Percentiles rank a stretch among this genome's conserved stretches.
Conservation (phyloP, 2,888 invertebrate genomes). For the Epinotia nisella region DNA sequence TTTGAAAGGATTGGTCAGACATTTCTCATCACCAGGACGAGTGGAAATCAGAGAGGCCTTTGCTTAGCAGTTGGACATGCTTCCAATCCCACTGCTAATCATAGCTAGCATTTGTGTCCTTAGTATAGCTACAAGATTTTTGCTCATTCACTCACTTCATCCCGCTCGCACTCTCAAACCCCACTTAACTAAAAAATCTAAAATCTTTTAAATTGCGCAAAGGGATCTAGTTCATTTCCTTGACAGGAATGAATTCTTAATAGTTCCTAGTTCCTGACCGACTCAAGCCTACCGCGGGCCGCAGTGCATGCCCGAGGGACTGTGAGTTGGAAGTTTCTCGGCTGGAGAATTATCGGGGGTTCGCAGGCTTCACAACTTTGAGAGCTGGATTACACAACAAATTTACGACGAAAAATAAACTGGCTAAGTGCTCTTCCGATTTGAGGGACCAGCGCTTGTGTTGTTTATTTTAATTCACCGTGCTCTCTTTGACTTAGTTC, state of each 20-base stretch:
- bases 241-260: background rate
- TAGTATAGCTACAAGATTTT: no score
- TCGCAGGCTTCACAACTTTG: slow-evolving; percentile 14
- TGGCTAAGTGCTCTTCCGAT: background rate
- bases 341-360: slow-evolving; percentile 14
- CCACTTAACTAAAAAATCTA: no score
- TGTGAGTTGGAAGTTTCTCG: slow-evolving; percentile 7
- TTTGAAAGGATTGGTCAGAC: no score
- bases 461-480: background rate
- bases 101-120: no score
- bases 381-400: slow-evolving; percentile 20
- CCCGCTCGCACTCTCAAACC: no score
- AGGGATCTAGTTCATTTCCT: background rate
- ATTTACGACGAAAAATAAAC: slow-evolving; percentile 6
- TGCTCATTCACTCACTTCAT: no score
- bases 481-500: no score
- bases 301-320: background rate
- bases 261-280: background rate
- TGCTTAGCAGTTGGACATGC: no score
- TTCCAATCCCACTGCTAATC: no score
- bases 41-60: no score
- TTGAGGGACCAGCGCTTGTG: background rate
- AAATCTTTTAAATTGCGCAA: no score
- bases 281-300: background rate
- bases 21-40: no score